Percentiles rank a stretch among this genome's conserved stretches.
These are phyloP conservation scores for Terrapene triunguis DNA, from an alignment of 2,113 vertebrate genomes.

Conservation along the genomic window DNA sequence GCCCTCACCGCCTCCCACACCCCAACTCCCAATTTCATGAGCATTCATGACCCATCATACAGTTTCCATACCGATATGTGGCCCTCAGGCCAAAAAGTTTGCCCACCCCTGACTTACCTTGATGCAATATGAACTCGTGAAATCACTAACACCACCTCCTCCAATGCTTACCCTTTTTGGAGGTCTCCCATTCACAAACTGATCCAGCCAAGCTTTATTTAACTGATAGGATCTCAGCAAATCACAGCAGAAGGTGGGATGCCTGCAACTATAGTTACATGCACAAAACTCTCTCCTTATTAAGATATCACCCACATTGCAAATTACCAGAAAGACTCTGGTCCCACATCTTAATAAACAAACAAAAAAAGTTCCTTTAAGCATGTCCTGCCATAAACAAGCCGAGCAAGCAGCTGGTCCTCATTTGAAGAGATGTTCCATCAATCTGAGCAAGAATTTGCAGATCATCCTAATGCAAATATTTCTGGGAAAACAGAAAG, in stretches of 20 bases:
- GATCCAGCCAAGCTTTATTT: background rate
- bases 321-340: background rate
- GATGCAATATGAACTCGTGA: background rate
- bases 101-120: too few relatives aligned
- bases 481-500: conserved; percentile 66
- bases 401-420: conserved; percentile 74
- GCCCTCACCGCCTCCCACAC: too few relatives aligned
- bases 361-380: conserved; percentile 11
- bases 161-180: rapidly evolving
- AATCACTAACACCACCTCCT: background rate
- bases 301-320: background rate
- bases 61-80: too few relatives aligned
- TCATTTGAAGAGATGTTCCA: conserved; percentile 67
- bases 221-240: rapidly evolving
- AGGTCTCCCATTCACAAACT: background rate
- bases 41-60: too few relatives aligned
- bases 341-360: conserved; percentile 6
- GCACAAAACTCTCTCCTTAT: rapidly evolving
- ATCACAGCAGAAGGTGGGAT: rapidly evolving
- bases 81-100: too few relatives aligned
- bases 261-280: background rate
- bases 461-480: conserved; percentile 72
- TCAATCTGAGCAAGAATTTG: conserved; percentile 45
- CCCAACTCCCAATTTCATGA: too few relatives aligned
- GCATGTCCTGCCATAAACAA: conserved; percentile 64